Base-by-base conservation (phyloP, 2,888 invertebrate genomes). In the Priocnemis perturbator region DNA sequence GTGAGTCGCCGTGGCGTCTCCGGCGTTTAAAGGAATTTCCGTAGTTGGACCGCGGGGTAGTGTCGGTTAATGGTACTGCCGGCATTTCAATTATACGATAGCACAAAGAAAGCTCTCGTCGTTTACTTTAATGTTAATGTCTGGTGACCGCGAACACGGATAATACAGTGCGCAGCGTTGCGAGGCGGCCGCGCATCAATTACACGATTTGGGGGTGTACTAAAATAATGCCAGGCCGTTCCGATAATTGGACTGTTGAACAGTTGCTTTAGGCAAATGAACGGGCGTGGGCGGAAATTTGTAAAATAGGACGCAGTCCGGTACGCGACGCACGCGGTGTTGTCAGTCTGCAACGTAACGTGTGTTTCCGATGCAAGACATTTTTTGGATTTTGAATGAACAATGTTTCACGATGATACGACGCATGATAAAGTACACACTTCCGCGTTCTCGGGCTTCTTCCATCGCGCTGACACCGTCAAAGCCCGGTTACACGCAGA, bases 21-120 rank as follows among this genome's bases (percentile, higher is more conserved):
- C n/a, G 17, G 17, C 17, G 50, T 50, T 50, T 50, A 50, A 50
- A 50, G 50, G 50, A 50, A 50, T 60, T 68, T 64, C 53, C 58
- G 53, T 47, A 61, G 64, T 30, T 45, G 55, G 50, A 56, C 48
- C 37, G 19, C 23, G 52, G 56, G 53, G 69, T 53, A 26, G n/a
- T 52, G 60, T 44, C 57, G 55, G 61, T 64, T 60, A 77, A 73
- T 67, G 62, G 59, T 3, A 56, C 52, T 60, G 60, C 21, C 37
- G 67, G 59, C 66, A 67, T 72, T 80, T 71, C 72, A 74, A 76
- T 79, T 79, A 70, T 67, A 59, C 53, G 68, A 68, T 69, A 68
- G 74, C 60, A 61, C 58, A 61, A 74, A 74, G 68, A 71, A 74
- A 77, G 66, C 72, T 64, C 67, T 69, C 63, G 71, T 60, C 64